Evolutionary conservation across 2,888 invertebrate species (phyloP).

Genomic region (Parelbella ahira): DNA sequence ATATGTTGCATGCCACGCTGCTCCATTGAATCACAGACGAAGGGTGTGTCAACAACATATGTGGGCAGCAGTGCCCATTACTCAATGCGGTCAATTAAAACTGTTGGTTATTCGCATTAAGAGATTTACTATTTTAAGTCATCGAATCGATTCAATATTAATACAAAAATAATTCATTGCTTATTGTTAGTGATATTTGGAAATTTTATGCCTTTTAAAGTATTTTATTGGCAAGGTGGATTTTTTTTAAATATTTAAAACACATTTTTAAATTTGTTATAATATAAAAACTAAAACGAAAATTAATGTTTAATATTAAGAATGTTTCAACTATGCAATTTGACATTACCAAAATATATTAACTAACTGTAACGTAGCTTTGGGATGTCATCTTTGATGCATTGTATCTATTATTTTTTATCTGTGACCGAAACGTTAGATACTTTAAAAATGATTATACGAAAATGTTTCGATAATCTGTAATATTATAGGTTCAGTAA

Average conservation of each 20-base stretch:
- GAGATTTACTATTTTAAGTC: not conserved
- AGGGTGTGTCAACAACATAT: not conserved
- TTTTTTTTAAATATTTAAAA: too few relatives aligned
- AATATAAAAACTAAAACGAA: too few relatives aligned
- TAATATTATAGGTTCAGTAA: conserved; percentile 2
- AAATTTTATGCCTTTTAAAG: not conserved
- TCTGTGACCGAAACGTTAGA: not conserved
- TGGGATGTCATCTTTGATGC: too few relatives aligned
- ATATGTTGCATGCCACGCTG: too few relatives aligned
- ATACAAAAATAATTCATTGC: not conserved
- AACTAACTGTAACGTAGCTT: too few relatives aligned
- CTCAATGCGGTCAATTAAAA: not conserved
- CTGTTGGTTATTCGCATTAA: not conserved
- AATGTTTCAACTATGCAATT: too few relatives aligned
- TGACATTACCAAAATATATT: too few relatives aligned
- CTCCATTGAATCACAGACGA: not conserved
- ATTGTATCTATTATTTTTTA: not conserved
- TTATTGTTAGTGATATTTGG: too few relatives aligned
- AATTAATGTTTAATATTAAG: too few relatives aligned
- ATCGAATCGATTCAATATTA: not conserved
- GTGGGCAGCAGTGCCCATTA: not conserved
- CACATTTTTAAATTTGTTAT: too few relatives aligned
- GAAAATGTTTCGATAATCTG: conserved; percentile 2
- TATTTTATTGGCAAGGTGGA: too few relatives aligned
- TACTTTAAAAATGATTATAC: conserved; percentile 1